These are phyloP conservation scores for Anableps anableps DNA, from an alignment of 2,797 vertebrate species.

Conservation along the genomic window DNA sequence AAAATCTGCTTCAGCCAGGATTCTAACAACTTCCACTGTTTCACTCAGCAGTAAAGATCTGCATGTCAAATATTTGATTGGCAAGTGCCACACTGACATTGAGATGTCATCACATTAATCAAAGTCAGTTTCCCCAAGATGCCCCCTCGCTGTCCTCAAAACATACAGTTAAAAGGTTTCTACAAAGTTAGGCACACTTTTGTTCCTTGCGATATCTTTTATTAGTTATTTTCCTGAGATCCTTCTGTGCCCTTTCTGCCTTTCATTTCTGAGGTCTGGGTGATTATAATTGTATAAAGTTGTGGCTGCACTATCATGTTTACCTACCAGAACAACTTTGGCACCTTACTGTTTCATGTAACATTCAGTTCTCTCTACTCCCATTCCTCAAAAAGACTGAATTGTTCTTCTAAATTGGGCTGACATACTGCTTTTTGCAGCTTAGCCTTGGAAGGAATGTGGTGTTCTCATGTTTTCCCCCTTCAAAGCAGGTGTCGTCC, in stretches of 20 bases:
- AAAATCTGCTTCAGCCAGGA: neutral
- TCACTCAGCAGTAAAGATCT: neutral
- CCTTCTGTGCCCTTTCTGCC: neutral
- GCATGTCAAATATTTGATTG: neutral
- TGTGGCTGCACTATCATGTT: neutral
- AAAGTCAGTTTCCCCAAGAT: neutral
- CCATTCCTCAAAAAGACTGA: constrained; percentile 11
- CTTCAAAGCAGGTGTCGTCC: constrained; percentile 31
- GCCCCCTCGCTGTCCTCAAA: neutral
- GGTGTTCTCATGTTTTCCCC: constrained; percentile 34
- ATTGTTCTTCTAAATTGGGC: constrained; percentile 13
- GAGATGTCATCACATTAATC: neutral
- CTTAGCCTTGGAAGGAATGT: constrained; percentile 21
- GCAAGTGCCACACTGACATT: neutral
- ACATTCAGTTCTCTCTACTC: neutral
- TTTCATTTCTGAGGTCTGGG: neutral
- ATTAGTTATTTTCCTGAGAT: neutral
- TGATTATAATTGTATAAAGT: neutral
- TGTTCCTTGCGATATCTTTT: neutral
- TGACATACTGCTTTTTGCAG: neutral
- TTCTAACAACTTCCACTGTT: neutral
- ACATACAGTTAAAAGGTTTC: neutral
- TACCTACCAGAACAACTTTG: neutral
- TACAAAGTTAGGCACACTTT: neutral
- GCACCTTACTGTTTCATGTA: neutral